Base-by-base conservation (phyloP, 2,797 vertebrate genomes). In the Sebastolobus altivelis region DNA sequence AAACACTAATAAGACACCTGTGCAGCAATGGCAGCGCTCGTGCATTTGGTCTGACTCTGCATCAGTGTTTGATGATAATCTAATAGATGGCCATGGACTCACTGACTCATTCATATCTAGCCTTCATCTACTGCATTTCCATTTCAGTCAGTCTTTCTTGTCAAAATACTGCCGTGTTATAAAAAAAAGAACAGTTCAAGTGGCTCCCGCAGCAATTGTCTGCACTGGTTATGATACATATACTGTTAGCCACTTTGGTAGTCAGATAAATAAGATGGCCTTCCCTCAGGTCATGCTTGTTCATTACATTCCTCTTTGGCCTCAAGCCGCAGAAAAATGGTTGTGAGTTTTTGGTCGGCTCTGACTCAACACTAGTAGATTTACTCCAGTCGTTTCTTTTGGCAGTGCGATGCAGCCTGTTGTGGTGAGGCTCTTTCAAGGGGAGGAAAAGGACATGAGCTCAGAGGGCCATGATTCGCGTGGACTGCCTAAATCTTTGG, bases 371-470 rank as follows among this genome's bases (percentile, higher is more conserved):
- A 65, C 84, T 77, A 43, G 84, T 72, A 75, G 71, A 91, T 89
- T 87, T 76, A 82, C 83, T 91, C 77, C 72, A 69, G 71, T 88
- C 66, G 75, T 92, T 87, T 89, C 74, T 77, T 79, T 77, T 93
- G 88, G 88, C 92, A 85, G 89, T 16, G 43, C 4, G 4, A 82
- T 12, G 80, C 81, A 61, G 86, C 84, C 85, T 74, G 84, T 81
- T 83, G 89, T 87, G 89, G 80, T 80, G 80, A 71, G 75, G 54
- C 18, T 46, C 65, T 63, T 75, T 83, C 0, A 27, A 77, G 69
- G 46, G 76, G 63, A 81, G 60, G 72, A 11, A 72, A 68, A 83
- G 79, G 81, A 86, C 71, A 62, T 22, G 1, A 72, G 76, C 73
- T 61, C 33, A 33, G 40, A 74, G 68, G 66, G 76, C 78, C 65